phyloP scores from a whole-genome alignment of 2,888 invertebrate genomes.

The Eubasilissa splendida region DNA sequence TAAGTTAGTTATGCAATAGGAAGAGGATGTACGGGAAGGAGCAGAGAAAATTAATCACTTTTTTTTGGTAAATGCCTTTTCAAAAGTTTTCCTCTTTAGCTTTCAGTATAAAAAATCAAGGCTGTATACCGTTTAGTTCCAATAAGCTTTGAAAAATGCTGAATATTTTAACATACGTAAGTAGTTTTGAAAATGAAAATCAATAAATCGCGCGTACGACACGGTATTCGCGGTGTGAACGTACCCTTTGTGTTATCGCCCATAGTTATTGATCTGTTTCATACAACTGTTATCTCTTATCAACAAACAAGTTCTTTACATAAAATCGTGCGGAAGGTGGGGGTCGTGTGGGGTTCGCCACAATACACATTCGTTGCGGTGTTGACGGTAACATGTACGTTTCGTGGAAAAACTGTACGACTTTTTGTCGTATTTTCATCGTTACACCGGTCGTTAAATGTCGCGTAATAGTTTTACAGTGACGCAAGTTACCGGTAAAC shows the following conservation, averaged over 20 bases:
- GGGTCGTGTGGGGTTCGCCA: not conserved
- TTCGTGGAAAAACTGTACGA: not conserved
- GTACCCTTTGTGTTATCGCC: conserved; percentile 14
- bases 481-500: too few species aligned
- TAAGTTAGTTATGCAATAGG: too few species aligned
- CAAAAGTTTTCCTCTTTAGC: too few species aligned
- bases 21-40: too few species aligned
- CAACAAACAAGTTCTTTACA: conserved; percentile 20
- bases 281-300: conserved; percentile 13
- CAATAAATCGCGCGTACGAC: conserved; percentile 14
- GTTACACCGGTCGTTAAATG: not conserved
- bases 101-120: too few species aligned
- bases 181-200: conserved; percentile 20
- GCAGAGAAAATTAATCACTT: too few species aligned
- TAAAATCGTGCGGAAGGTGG: not conserved
- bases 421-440: not conserved
- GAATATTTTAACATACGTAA: not conserved
- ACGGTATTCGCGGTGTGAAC: not conserved
- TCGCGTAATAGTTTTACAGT: too few species aligned
- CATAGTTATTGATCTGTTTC: conserved; percentile 22
- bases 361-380: not conserved
- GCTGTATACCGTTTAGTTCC: too few species aligned
- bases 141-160: too few species aligned
- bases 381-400: not conserved
- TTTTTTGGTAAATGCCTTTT: too few species aligned